A percentile compares a stretch with the other conserved stretches of the same genome.
Conservation (phyloP, 2,797 vertebrate species). For the Microctenopoma stevenorrisi region DNA sequence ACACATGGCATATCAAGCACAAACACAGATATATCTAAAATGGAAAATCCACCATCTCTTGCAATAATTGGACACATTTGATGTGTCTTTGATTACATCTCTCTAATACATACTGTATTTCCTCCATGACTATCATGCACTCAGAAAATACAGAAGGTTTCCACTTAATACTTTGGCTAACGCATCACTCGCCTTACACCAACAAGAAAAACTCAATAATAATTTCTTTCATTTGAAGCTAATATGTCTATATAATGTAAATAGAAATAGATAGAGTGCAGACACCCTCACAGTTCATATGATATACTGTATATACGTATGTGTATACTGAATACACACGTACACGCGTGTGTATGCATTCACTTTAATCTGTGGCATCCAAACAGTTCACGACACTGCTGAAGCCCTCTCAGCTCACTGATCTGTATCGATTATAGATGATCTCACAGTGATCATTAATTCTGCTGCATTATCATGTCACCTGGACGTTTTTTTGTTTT, state of each 20-base stretch:
- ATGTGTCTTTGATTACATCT: conserved; percentile 68
- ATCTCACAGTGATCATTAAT: conserved; percentile 57
- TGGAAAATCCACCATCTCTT: conserved; percentile 43
- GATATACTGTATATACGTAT: conserved; percentile 41
- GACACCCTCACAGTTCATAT: conserved; percentile 36
- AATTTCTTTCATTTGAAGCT: conserved; percentile 65
- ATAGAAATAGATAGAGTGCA: conserved; percentile 62
- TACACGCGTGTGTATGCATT: conserved; percentile 34
- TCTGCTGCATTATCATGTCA: conserved; percentile 13
- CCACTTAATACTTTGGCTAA: conserved; percentile 76
- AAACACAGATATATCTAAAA: conserved; percentile 46
- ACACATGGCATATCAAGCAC: conserved; percentile 65
- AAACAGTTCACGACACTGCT: conserved; percentile 32
- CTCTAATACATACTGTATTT: conserved; percentile 40
- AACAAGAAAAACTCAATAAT: conserved; percentile 50
- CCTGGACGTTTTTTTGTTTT: background rate
- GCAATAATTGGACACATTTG: conserved; percentile 66
- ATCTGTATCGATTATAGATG: conserved; percentile 43
- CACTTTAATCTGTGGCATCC: conserved; percentile 41
- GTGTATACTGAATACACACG: conserved; percentile 22
- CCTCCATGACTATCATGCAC: conserved; percentile 49
- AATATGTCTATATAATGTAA: conserved; percentile 67
- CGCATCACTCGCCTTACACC: conserved; percentile 60
- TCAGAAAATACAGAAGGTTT: conserved; percentile 54
- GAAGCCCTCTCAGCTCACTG: conserved; percentile 41